Evolutionary conservation across 2,888 invertebrate genomes (phyloP).

Genomic region (Prostheceraeus crozeri): DNA sequence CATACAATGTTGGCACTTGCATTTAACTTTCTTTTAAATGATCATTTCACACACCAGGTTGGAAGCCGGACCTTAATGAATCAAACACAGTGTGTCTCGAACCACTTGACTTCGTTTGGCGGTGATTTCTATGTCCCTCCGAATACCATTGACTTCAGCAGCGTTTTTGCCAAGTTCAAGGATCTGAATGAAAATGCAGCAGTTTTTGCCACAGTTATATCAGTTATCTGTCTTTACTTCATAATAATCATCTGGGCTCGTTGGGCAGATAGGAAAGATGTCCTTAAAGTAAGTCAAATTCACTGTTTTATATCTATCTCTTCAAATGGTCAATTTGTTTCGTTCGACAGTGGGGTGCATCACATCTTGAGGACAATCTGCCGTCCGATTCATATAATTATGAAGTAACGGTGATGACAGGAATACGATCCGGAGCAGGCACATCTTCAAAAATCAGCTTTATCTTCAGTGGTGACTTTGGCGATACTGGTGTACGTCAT

Average conservation of each 20-base stretch:
- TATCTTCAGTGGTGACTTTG: slow-evolving; percentile 53
- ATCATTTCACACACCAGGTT: not conserved
- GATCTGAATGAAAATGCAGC: slow-evolving; percentile 54
- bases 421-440: slow-evolving; percentile 48
- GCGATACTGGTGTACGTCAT: slow-evolving; percentile 52
- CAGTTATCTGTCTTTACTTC: slow-evolving; percentile 50
- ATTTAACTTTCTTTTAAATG: no score
- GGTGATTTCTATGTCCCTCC: slow-evolving; percentile 55
- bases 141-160: slow-evolving; percentile 56
- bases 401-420: slow-evolving; percentile 57
- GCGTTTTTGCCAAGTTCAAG: slow-evolving; percentile 54
- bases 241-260: slow-evolving; percentile 50
- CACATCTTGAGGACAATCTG: slow-evolving; percentile 57
- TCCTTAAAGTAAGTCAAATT: slow-evolving; percentile 48
- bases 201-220: slow-evolving; percentile 53
- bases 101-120: slow-evolving; percentile 55
- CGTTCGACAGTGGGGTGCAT: slow-evolving; percentile 54
- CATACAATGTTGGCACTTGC: no score
- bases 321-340: not conserved
- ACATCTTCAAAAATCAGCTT: slow-evolving; percentile 52
- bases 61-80: not conserved
- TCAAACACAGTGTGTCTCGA: slow-evolving; percentile 33
- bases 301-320: not conserved
- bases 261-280: slow-evolving; percentile 52
- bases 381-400: slow-evolving; percentile 57